Percentiles rank a stretch among this genome's conserved stretches.
These are phyloP conservation scores for Phalloptychus januarius DNA, from an alignment of 2,797 vertebrate genomes.

Conservation along the genomic window DNA sequence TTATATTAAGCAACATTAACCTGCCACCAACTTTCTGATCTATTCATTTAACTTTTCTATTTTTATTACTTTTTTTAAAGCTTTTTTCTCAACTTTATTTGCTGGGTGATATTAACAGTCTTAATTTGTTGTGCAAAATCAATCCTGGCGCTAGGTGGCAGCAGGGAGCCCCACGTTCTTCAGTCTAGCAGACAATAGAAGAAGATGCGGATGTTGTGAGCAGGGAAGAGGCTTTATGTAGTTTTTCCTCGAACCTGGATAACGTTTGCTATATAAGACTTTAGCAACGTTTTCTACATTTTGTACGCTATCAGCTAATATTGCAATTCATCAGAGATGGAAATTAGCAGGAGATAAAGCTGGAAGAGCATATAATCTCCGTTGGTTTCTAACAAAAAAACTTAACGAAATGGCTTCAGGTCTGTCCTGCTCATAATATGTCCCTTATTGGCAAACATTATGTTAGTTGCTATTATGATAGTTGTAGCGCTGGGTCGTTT, in stretches of 20 bases:
- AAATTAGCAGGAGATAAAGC: conserved; percentile 24
- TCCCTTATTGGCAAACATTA: background rate
- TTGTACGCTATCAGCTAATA: accelerated
- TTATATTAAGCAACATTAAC: background rate
- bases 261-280: background rate
- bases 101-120: background rate
- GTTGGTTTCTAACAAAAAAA: background rate
- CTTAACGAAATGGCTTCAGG: conserved; percentile 63
- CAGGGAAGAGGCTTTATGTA: background rate
- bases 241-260: background rate
- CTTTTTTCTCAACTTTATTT: background rate
- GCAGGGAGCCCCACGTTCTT: background rate
- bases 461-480: no score
- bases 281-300: background rate
- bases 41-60: background rate
- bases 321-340: conserved; percentile 12
- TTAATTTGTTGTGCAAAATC: background rate
- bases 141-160: conserved; percentile 30
- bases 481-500: background rate
- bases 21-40: background rate
- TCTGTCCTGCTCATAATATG: conserved; percentile 6
- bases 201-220: background rate
- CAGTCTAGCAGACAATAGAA: background rate
- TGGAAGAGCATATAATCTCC: background rate
- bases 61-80: background rate